A percentile compares a stretch with the other conserved stretches of the same genome.
These are phyloP conservation scores for Grammatotria lemairii DNA, from an alignment of 2,113 vertebrate genomes.

Conservation along the genomic window DNA sequence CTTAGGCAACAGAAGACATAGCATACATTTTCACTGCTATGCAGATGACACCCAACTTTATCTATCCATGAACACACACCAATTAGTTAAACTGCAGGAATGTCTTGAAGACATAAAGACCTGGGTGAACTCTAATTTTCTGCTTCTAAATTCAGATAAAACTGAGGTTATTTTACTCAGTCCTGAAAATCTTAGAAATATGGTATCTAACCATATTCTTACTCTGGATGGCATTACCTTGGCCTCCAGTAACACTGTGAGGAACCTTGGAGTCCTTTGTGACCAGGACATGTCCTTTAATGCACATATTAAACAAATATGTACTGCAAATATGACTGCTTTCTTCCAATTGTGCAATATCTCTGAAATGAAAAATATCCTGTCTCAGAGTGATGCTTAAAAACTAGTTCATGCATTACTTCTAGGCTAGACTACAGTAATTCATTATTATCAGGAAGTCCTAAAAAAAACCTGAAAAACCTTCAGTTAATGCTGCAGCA, in stretches of 20 bases:
- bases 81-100: background rate
- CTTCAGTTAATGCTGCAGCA: background rate
- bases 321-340: background rate
- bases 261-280: background rate
- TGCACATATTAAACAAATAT: background rate
- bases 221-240: background rate
- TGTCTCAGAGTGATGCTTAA: background rate
- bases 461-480: fast-evolving
- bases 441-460: background rate
- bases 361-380: background rate
- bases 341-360: background rate
- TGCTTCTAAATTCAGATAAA: background rate
- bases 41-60: background rate
- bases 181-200: background rate
- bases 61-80: background rate
- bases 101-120: background rate
- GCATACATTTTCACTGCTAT: background rate
- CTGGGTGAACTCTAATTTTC: background rate
- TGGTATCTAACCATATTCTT: background rate
- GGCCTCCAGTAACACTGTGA: background rate
- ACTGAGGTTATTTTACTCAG: background rate
- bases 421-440: background rate
- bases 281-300: background rate
- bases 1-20: fast-evolving
- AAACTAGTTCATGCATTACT: background rate